Percentiles rank a stretch among this genome's conserved stretches.
Conservation (phyloP, 2,113 vertebrate species). For the Hymenochirus boettgeri region DNA sequence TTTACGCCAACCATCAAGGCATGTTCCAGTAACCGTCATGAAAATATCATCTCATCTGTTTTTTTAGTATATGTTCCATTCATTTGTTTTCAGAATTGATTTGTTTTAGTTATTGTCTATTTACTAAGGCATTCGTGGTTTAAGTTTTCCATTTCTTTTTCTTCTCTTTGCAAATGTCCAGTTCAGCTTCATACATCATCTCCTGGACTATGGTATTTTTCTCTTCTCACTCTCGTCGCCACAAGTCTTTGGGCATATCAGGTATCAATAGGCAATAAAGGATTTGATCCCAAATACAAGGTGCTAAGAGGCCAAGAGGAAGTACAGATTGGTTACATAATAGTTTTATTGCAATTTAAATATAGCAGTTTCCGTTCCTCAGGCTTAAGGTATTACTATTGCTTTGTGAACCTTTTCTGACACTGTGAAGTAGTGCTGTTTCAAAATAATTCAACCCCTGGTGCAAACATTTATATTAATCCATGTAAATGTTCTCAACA, state of each 20-base stretch:
- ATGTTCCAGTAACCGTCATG: constrained; percentile 7
- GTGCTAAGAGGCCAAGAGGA: constrained; percentile 54
- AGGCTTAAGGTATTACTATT: too few relatives aligned
- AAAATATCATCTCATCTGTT: too few relatives aligned
- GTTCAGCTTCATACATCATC: constrained; percentile 84
- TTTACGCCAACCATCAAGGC: neutral
- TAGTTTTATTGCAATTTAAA: too few relatives aligned
- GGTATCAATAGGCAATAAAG: constrained; percentile 80
- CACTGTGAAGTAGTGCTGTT: too few relatives aligned
- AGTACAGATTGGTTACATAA: neutral
- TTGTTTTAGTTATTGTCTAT: constrained; percentile 7
- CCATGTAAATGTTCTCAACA: too few relatives aligned
- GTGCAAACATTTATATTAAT: too few relatives aligned
- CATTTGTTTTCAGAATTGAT: neutral
- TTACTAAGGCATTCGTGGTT: constrained; percentile 97
- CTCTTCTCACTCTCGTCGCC: constrained; percentile 73
- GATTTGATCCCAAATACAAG: constrained; percentile 78
- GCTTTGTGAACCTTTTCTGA: too few relatives aligned
- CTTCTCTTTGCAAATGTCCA: constrained; percentile 89
- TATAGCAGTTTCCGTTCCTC: too few relatives aligned
- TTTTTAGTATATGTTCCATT: neutral
- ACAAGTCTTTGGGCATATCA: constrained; percentile 73
- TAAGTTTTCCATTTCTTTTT: constrained; percentile 89
- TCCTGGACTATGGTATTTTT: constrained; percentile 78
- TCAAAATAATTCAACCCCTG: too few relatives aligned